phyloP scores from a whole-genome alignment of 2,113 vertebrate genomes.

The Acrocephalus kingi region DNA sequence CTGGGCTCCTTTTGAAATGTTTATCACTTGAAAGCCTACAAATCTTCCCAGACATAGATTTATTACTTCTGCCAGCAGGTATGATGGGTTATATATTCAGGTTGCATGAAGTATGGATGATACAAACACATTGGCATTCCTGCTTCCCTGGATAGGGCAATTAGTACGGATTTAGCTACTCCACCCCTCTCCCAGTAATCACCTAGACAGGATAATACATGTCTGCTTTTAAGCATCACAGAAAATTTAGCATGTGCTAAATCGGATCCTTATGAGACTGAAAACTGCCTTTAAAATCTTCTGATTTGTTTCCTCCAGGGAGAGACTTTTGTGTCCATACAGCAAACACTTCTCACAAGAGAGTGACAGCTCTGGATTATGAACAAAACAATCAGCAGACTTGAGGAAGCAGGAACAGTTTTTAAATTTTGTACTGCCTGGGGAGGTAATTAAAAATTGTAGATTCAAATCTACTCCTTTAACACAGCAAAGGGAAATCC shows the following conservation, averaged over 20 bases:
- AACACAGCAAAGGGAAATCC: background rate
- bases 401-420: background rate
- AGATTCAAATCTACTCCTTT: background rate
- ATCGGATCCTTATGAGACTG: background rate
- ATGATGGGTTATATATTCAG: background rate
- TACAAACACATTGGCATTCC: background rate
- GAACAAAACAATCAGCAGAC: background rate
- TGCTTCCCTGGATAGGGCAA: background rate
- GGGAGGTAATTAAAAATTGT: background rate
- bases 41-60: background rate
- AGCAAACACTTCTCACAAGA: background rate
- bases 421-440: background rate
- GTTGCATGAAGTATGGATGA: background rate
- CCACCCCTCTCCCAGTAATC: conserved; percentile 1
- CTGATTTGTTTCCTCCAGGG: background rate
- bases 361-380: background rate
- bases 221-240: background rate
- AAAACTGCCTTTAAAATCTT: background rate
- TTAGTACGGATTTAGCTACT: background rate
- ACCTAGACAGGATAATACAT: background rate
- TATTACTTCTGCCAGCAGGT: background rate
- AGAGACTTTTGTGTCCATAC: background rate
- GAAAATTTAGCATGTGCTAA: background rate
- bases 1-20: background rate
- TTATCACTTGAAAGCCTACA: background rate